Conservation (phyloP, 2,888 invertebrate genomes). For the Habrosyne pyritoides region DNA sequence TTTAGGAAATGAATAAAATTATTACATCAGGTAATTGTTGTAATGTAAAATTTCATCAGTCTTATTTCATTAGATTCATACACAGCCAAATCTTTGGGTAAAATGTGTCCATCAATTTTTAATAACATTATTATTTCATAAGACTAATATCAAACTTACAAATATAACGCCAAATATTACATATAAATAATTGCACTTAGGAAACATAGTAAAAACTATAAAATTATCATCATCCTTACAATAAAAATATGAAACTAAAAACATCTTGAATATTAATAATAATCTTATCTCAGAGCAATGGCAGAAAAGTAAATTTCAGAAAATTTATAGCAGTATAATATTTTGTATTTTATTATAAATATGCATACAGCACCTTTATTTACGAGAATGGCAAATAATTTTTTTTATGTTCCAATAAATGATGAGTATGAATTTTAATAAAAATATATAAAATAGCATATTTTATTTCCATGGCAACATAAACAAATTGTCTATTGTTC, state of each 20-base stretch:
- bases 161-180: constrained; percentile 10
- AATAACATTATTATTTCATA: constrained; percentile 24
- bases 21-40: constrained; percentile 35
- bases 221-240: constrained; percentile 16
- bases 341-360: too few relatives aligned
- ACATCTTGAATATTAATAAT: not conserved
- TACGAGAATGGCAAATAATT: too few relatives aligned
- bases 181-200: constrained; percentile 27
- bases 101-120: constrained; percentile 18
- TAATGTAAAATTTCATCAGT: constrained; percentile 55
- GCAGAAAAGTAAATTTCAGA: not conserved
- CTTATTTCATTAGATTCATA: constrained; percentile 53
- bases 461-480: too few relatives aligned
- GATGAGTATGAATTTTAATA: too few relatives aligned
- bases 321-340: not conserved
- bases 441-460: too few relatives aligned
- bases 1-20: constrained; percentile 37
- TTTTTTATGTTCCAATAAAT: too few relatives aligned
- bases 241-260: not conserved
- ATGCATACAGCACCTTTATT: too few relatives aligned
- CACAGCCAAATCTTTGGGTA: constrained; percentile 80
- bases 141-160: constrained; percentile 19
- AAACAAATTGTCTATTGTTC: too few relatives aligned
- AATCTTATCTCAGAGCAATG: not conserved
- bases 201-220: not conserved